These are phyloP conservation scores for Drosophila orosa DNA, from an alignment of 1,140 invertebrate genomes.

Conservation along the genomic window DNA sequence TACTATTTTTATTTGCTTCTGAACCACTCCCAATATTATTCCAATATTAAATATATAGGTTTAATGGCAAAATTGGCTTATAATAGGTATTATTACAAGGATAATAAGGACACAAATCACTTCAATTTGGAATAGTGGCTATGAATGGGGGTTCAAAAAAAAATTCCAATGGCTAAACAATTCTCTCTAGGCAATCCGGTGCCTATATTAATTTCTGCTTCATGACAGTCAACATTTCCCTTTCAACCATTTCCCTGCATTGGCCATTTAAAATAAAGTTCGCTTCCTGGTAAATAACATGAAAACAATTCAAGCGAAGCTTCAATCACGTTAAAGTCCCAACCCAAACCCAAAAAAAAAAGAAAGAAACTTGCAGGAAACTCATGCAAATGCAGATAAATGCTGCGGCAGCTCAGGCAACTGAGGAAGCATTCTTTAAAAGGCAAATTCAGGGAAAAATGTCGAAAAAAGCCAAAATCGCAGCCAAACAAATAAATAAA, in stretches of 20 bases:
- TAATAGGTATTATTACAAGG: too few species aligned
- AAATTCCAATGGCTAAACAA: too few species aligned
- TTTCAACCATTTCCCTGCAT: background rate
- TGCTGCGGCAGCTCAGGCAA: slow-evolving; percentile 13
- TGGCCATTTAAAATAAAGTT: slow-evolving; percentile 31
- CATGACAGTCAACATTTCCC: background rate
- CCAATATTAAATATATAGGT: too few species aligned
- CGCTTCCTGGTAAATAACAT: slow-evolving; percentile 48
- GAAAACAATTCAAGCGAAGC: slow-evolving; percentile 59
- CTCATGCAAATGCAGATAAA: slow-evolving; percentile 65
- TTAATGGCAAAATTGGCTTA: too few species aligned
- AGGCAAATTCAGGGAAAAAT: slow-evolving; percentile 64
- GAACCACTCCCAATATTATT: too few species aligned
- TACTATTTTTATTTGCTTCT: background rate
- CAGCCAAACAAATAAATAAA: slow-evolving; percentile 80
- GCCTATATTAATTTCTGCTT: background rate
- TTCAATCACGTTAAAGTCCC: slow-evolving; percentile 70
- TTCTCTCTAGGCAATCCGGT: background rate
- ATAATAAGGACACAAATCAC: background rate
- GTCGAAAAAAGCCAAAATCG: slow-evolving; percentile 48
- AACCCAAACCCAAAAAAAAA: slow-evolving; percentile 16
- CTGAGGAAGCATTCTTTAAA: slow-evolving; percentile 69
- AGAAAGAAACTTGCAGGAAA: slow-evolving; percentile 27
- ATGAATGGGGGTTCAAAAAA: background rate
- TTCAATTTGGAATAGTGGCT: background rate